These are phyloP conservation scores for Copsychus sechellarum DNA, from an alignment of 2,113 vertebrate species.

Conservation along the genomic window DNA sequence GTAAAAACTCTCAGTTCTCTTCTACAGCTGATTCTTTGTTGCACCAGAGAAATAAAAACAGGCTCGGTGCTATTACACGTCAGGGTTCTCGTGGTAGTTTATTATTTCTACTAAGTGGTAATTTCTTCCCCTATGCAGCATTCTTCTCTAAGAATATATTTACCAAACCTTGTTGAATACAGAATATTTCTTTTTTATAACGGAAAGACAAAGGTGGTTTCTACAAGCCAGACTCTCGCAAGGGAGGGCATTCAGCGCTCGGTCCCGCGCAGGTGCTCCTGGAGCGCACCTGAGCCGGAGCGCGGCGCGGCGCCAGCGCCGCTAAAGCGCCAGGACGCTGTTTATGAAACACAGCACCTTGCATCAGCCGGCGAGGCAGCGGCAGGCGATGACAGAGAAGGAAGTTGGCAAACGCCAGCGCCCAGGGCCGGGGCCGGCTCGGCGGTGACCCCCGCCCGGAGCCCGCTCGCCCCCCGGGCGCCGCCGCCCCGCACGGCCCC, in stretches of 20 bases:
- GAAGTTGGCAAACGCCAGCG: not conserved
- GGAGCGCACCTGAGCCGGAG: not conserved
- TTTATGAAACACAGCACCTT: not conserved
- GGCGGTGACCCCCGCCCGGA: not conserved
- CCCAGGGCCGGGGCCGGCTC: not conserved
- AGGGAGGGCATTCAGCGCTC: not conserved
- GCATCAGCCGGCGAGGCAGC: not conserved
- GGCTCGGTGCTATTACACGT: accelerated
- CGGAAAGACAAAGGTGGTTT: accelerated
- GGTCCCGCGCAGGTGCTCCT: accelerated
- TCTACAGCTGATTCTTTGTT: not conserved
- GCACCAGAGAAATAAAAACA: not conserved
- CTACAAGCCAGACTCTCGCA: accelerated
- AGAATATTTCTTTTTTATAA: accelerated
- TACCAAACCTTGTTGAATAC: not conserved
- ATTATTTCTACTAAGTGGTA: not conserved
- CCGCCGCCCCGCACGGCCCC: not conserved
- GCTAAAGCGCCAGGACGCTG: accelerated
- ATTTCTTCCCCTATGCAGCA: not conserved
- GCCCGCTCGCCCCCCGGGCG: not conserved
- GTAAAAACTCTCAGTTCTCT: not conserved
- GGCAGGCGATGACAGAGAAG: not conserved
- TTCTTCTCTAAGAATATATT: not conserved
- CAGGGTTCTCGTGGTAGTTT: not conserved
- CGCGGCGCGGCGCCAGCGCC: not conserved